Evolutionary conservation across 2,113 vertebrate genomes (phyloP), one percentile per base, ranked within the genome.

Genomic region (Misgurnus mizolepis): DNA sequence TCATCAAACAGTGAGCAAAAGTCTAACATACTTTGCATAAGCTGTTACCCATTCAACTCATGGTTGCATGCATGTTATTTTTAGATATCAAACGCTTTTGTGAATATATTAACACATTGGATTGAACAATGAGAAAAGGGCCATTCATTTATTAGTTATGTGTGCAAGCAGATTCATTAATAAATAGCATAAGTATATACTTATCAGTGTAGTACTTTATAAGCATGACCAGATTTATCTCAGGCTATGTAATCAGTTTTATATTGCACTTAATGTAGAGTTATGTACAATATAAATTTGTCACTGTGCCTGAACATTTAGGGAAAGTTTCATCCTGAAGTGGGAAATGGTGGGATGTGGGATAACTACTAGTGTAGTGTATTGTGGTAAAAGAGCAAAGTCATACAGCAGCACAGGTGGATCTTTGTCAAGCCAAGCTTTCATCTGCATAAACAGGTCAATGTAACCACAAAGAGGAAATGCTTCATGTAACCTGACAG

Each of bases 371-470:
- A 69, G 34, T 67, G 53, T 49, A 49, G 7, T 53, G 50, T 71
- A 34, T 53, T 65, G 62, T 81, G 80, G 79, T 82, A 80, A 79
- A 14, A 85, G 73, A 79, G 50, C 76, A 79, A 69, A 70, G 66
- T 83, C 76, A 82, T 49, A 62, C 68, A 84, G 76, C 65, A 81
- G 47, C 79, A 85, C 85, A 87, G 84, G 80, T 88, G 45, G 62
- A 79, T 88, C 58, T 58, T 60, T 74, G 73, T 88, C 84, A 82
- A 84, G 73, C 82, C 66, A 84, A 84, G 80, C 65, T 64, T 84
- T 76, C 74, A 49, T 73, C 27, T 68, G 70, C 14, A 27, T 40
- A 22, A 41, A 15, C 69, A 15, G 7, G 27, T 4, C 58, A 47
- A 40, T 53, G 27, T 41, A 18, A 27, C 70, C 43, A 82, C 50